phyloP scores from a whole-genome alignment of 2,797 vertebrate genomes.

The Eulemur rubriventer region DNA sequence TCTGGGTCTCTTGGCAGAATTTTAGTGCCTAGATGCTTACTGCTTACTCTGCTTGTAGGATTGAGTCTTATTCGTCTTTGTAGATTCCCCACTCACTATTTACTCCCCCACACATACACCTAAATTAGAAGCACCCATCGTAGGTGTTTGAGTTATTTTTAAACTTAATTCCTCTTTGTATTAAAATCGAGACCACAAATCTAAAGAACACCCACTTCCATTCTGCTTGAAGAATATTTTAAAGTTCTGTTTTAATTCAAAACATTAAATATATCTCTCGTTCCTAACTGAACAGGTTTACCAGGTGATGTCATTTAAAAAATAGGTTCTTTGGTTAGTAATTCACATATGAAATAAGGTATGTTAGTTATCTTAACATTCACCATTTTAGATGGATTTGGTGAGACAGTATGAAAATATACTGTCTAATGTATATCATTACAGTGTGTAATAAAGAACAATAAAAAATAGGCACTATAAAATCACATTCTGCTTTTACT shows the following conservation, averaged over 20 bases:
- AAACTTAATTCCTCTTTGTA: slow-evolving; percentile 24
- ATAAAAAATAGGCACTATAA: neutral
- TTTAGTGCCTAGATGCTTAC: neutral
- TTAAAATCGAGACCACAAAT: slow-evolving; percentile 24
- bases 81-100: neutral
- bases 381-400: neutral
- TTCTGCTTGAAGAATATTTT: neutral
- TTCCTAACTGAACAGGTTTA: neutral
- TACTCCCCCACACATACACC: neutral
- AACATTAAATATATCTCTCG: neutral
- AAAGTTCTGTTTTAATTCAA: slow-evolving; percentile 24
- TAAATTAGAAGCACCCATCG: neutral
- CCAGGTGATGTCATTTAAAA: neutral
- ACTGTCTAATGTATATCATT: neutral
- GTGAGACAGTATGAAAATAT: neutral
- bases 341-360: neutral
- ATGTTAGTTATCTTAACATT: neutral
- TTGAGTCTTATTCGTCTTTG: neutral
- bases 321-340: neutral
- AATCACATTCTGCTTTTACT: neutral
- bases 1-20: neutral
- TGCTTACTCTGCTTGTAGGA: neutral
- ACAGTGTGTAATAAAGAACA: neutral
- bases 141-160: slow-evolving; percentile 41
- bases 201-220: neutral